Base-by-base conservation (phyloP, 2,797 vertebrate genomes). In the Rhinophrynus dorsalis region DNA sequence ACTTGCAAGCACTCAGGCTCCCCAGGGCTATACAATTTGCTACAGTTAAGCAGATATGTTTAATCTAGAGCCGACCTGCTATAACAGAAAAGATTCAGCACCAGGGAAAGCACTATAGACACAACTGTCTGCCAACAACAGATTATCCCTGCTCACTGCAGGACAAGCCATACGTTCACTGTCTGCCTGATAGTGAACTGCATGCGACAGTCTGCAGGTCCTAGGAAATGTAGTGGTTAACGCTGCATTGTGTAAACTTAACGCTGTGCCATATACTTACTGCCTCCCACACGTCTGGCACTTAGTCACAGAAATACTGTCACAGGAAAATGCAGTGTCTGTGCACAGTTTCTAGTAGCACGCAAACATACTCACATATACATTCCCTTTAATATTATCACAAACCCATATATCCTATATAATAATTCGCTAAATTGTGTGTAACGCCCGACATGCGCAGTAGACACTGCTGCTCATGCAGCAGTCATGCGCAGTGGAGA, bases 281-380 rank as follows among this genome's bases (percentile, higher is more conserved):
- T 15, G 18, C 32, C 66, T 15, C 63, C 54, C 45, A 48, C 55
- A 20, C 32, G 44, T 58, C 65, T 45, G 54, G 40, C 65, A 26
- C 13, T 42, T 37, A 6, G 35, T 38, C 35, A 38, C 35, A 6
- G 35, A 38, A 10, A 6, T 4, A 38, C 35, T 40, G 17, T 67
- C 24, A 30, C 63, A 23, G 17, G 10, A 35, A 13, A 23, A 20
- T 63, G 45, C 7, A 18, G 35, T 20, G 26, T 51, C 32, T 42
- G 47, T 5, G 15, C n/a, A 29, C 32, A 29, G 23, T 47, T 8
- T 18, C 38, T n/a, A 45, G 2, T 24, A 27, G 20, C 23, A 55
- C 47, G 15, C 61, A 54, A 33, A 54, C 48, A 42, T n/a, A 9
- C 18, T 18, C 61, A 30, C 29, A 30, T 4, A 30, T 30, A 30